These are phyloP conservation scores for Hemithea aestivaria DNA, from an alignment of 2,888 invertebrate species.

Conservation along the genomic window DNA sequence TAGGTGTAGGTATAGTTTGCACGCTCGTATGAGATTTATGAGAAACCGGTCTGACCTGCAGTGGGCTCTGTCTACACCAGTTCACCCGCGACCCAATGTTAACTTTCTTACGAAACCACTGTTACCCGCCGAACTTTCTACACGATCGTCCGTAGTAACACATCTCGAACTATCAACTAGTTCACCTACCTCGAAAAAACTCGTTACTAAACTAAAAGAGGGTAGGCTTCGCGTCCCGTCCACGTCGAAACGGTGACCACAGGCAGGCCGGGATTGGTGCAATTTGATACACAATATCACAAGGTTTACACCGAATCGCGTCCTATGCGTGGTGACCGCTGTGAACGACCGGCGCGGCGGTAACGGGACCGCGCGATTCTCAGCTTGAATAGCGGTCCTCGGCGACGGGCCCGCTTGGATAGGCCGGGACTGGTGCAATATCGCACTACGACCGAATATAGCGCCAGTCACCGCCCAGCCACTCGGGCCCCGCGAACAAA, in stretches of 20 bases:
- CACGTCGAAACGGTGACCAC: conserved; percentile 52
- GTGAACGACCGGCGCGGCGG: conserved; percentile 72
- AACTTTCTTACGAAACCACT: conserved; percentile 65
- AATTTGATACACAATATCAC: conserved; percentile 72
- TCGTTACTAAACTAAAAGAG: conserved; percentile 14
- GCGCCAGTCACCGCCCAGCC: conserved; percentile 76
- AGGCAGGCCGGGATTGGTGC: conserved; percentile 80
- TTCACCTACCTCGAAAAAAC: conserved; percentile 25
- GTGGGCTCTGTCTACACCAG: conserved; percentile 53
- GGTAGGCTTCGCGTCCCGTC: conserved; percentile 25
- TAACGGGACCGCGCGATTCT: conserved; percentile 77
- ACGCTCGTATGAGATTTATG: conserved; percentile 53
- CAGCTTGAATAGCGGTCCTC: conserved; percentile 68
- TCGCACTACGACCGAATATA: conserved; percentile 72
- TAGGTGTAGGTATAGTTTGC: conserved; percentile 20
- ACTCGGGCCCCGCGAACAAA: conserved; percentile 72
- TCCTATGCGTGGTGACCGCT: conserved; percentile 76
- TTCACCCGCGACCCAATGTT: conserved; percentile 59
- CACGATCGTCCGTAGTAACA: conserved; percentile 21
- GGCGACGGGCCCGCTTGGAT: conserved; percentile 72
- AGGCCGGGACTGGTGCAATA: conserved; percentile 81
- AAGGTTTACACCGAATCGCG: conserved; percentile 77
- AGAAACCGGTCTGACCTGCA: conserved; percentile 63
- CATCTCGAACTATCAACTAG: conserved; percentile 14
- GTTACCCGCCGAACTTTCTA: conserved; percentile 31